Percentiles rank a stretch among this genome's conserved stretches.
These are phyloP conservation scores for Timema cristinae DNA, from an alignment of 2,888 invertebrate genomes.

Conservation along the genomic window DNA sequence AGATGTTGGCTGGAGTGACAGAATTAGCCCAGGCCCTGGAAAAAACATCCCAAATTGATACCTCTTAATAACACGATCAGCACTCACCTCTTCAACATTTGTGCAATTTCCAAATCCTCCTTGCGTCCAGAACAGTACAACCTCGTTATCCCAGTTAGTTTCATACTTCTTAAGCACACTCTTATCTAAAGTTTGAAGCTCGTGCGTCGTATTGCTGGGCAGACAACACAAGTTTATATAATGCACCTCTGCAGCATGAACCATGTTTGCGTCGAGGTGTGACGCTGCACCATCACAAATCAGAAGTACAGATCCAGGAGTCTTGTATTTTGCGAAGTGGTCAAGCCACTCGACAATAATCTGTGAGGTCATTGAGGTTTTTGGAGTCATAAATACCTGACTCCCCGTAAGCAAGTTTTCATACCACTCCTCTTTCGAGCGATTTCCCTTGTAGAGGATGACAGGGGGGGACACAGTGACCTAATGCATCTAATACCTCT, in stretches of 20 bases:
- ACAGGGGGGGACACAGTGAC: conserved; percentile 29
- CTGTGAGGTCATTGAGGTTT: background rate
- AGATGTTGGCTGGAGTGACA: background rate
- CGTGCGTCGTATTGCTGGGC: conserved; percentile 5
- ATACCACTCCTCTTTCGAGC: background rate
- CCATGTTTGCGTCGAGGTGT: background rate
- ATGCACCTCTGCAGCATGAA: background rate
- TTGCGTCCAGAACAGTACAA: background rate
- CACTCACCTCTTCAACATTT: background rate
- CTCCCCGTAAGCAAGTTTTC: conserved; percentile 6
- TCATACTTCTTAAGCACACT: background rate
- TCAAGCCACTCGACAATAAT: background rate
- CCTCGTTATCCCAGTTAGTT: background rate
- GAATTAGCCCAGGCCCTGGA: background rate
- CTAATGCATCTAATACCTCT: too few relatives aligned
- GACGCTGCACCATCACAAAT: background rate
- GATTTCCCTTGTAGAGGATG: conserved; percentile 36
- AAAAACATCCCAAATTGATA: background rate
- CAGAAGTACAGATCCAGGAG: conserved; percentile 3
- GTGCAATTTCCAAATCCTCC: background rate
- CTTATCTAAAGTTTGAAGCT: background rate
- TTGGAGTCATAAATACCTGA: conserved; percentile 12
- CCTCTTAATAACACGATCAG: background rate
- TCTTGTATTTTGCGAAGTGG: background rate
- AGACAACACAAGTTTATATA: background rate